Evolutionary conservation across 2,888 invertebrate genomes (phyloP), one percentile per base, ranked within the genome.

Genomic region (Sminthurides aquaticus): DNA sequence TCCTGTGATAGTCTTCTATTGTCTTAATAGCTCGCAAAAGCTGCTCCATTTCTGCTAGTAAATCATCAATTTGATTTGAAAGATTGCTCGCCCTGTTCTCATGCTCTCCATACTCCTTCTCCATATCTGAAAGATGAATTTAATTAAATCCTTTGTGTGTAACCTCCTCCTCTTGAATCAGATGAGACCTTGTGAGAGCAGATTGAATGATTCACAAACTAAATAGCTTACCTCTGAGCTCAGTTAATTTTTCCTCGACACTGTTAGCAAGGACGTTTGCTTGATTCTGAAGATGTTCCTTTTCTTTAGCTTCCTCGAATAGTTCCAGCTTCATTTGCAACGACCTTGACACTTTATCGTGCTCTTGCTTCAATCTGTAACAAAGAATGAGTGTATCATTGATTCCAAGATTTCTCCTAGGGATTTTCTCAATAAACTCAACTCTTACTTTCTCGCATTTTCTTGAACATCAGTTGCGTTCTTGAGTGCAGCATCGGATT

Each of bases 261-360:
- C 86, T 87, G 66, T 87, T 87, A 1, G 91, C 91, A 25, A 97
- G 82, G 75, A 87, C 86, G 49, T 89, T 87, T 0, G 96, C 95
- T 69, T 88, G 84, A 73, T 87, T 86, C 63, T 90, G 81, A 62
- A 97, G 80, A 52, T 83, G 81, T 76, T 90, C 92, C 66, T 88
- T 83, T 69, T 86, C 86, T 74, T 91, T 87, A 1, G 91, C 89
- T 68, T 84, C 85, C 60, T 87, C 86, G 5, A 92, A 92, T 73
- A 86, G 85, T 71, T 84, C 84, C 2, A 89, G 86, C 69, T 90
- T 87, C 66, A 84, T 82, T 57, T 87, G 84, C 24, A 96, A 81
- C 27, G 87, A 84, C 67, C 82, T 82, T 68, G 88, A 86, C 1
- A 91, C 90, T 62, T 81, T 81, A 70, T 85, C 84, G 76, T 93